Evolutionary conservation across 2,888 invertebrate species (phyloP), one percentile per base, ranked within the genome.

Genomic region (Ommatoiulus sabulosus): DNA sequence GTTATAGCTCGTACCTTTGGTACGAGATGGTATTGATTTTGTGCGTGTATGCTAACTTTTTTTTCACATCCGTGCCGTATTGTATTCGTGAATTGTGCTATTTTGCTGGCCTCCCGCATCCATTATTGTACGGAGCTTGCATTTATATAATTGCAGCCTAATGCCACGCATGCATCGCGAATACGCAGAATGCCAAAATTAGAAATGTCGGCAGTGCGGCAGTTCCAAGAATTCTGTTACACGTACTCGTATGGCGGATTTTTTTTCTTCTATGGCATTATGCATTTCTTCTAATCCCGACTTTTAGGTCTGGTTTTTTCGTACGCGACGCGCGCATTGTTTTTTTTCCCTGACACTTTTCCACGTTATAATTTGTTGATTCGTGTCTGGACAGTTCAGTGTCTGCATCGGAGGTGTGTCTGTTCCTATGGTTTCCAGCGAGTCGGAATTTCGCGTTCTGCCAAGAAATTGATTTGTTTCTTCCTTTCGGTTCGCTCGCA

Each of bases 401-500:
- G 72, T 72, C 72, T 72, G 72, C 72, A 72, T 72, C 24, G 72
- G 72, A 72, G 72, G 72, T 72, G 72, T 72, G 72, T 72, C 72
- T 72, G 72, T 72, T 72, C 72, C 72, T 72, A 72, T 72, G 72
- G 72, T 72, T 72, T 72, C 72, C 72, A 72, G 0, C 72, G 72
- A 72, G 72, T n/a, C 72, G 72, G 72, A 72, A 72, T 72, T 72
- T 72, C 72, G 72, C 24, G 72, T 72, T n/a, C 72, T 72, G 72
- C 72, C 72, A 72, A 72, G 72, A 72, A 72, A 72, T 72, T 72
- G 72, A 72, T 72, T 72, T 72, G 72, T 72, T 72, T 72, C 72
- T 72, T 72, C 72, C 72, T 72, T 72, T 72, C 63, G 63, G 63
- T 63, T 63, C 20, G 63, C 63, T 63, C 52, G 52, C 52, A 52